Percentiles rank a stretch among this genome's conserved stretches.
Evolutionary conservation across 2,888 invertebrate genomes (phyloP).

Genomic region (Xestia sexstrigata): DNA sequence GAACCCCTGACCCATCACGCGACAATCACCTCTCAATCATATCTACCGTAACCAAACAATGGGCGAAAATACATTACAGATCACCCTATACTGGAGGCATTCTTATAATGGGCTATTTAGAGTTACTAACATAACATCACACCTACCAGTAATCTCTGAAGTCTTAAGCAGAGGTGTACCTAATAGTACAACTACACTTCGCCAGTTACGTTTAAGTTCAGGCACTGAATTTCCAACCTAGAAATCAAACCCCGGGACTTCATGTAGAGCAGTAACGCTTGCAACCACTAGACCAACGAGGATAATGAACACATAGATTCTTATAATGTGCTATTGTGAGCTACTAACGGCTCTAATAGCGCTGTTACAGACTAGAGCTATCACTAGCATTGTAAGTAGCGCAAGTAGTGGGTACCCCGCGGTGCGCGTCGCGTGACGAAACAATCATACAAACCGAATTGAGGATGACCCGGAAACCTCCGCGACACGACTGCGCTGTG

Average conservation of each 20-base stretch:
- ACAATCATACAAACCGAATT: slow-evolving; percentile 68
- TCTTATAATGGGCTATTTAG: slow-evolving; percentile 9
- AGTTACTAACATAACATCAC: background rate
- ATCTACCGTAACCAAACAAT: slow-evolving; percentile 20
- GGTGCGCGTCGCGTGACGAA: slow-evolving; percentile 68
- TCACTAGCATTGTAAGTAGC: slow-evolving; percentile 41
- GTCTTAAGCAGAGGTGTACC: background rate
- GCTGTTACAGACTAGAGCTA: slow-evolving; percentile 18
- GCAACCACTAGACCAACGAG: background rate
- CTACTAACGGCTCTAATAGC: slow-evolving; percentile 4
- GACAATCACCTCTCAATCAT: slow-evolving; percentile 4
- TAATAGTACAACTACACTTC: background rate
- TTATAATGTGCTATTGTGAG: slow-evolving; percentile 17
- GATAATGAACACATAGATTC: background rate
- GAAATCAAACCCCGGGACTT: background rate
- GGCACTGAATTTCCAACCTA: too few species aligned
- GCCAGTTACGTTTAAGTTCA: background rate
- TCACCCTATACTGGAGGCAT: background rate
- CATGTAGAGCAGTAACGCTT: background rate
- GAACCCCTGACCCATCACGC: slow-evolving; percentile 57
- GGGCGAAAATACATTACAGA: slow-evolving; percentile 17
- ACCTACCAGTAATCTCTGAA: background rate
- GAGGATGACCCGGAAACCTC: slow-evolving; percentile 74
- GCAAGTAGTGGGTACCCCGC: slow-evolving; percentile 42
- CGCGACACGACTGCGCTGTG: slow-evolving; percentile 52